Evolutionary conservation across 2,797 vertebrate genomes (phyloP).

Genomic region (Somateria mollissima): DNA sequence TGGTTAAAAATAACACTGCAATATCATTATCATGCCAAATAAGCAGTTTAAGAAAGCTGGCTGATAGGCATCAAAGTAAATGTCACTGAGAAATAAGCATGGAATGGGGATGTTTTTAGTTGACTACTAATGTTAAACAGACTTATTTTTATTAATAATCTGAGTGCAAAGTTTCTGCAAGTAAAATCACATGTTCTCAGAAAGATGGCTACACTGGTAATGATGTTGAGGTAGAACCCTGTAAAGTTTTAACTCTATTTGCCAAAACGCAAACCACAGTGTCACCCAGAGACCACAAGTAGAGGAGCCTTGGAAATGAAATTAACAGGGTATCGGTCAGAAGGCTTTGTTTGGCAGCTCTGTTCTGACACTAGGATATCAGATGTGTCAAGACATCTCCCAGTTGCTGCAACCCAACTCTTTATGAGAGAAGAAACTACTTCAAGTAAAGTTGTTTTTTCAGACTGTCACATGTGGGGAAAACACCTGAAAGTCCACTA

Average conservation of each 20-base stretch:
- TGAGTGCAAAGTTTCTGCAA: neutral
- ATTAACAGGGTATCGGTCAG: neutral
- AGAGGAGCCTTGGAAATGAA: neutral
- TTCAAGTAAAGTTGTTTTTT: neutral
- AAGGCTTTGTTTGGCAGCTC: neutral
- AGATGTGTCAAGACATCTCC: neutral
- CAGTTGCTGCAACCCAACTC: neutral
- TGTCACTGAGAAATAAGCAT: neutral
- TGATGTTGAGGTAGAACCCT: neutral
- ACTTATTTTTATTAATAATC: neutral
- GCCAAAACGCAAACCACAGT: neutral
- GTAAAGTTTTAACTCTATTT: neutral
- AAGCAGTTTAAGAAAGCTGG: slow-evolving; percentile 29
- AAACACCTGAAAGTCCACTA: neutral
- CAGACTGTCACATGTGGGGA: neutral
- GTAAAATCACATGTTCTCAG: neutral
- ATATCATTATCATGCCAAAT: neutral
- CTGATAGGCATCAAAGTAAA: slow-evolving; percentile 16
- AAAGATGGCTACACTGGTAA: neutral
- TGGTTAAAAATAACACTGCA: slow-evolving; percentile 53
- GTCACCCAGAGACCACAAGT: neutral
- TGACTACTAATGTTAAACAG: neutral
- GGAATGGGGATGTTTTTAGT: neutral
- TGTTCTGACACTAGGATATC: neutral
- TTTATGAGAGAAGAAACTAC: neutral